Conservation (phyloP, 37 sponge, comb jelly and placozoan genomes). For the Geodia barretti region DNA sequence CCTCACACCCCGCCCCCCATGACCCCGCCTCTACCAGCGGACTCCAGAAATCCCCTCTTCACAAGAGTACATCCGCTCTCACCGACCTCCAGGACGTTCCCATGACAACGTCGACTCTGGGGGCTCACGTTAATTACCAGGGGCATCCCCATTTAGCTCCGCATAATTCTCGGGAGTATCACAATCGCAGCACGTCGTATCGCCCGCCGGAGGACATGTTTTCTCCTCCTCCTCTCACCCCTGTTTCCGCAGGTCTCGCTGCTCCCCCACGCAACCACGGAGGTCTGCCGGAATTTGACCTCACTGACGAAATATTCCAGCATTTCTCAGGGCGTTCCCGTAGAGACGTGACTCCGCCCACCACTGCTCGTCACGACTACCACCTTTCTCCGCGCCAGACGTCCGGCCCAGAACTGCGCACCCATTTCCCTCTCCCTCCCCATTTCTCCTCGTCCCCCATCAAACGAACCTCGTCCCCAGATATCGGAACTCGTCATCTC, state of each 20-base stretch:
- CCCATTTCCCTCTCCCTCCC: not conserved
- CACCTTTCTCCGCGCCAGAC: not conserved
- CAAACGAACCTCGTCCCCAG: constrained; percentile 32
- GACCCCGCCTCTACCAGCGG: not conserved
- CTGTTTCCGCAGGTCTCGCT: not conserved
- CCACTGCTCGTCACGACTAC: not conserved
- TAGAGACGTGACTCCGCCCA: not conserved
- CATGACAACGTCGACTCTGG: not conserved
- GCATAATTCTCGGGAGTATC: not conserved
- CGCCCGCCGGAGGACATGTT: constrained; percentile 9
- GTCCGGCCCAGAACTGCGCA: not conserved
- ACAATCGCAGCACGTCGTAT: not conserved
- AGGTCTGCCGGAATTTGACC: constrained; percentile 19
- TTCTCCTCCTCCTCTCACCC: not conserved
- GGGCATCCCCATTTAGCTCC: not conserved
- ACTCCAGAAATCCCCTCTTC: constrained; percentile 39
- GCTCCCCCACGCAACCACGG: not conserved
- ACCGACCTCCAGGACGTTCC: constrained; percentile 5
- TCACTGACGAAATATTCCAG: constrained; percentile 39
- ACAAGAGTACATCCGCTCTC: constrained; percentile 62
- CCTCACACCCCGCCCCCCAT: not conserved
- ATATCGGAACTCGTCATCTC: not conserved
- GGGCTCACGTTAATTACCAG: not conserved
- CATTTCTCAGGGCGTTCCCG: constrained; percentile 6
- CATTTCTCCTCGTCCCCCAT: constrained; percentile 16